These are phyloP conservation scores for Gymnarchus niloticus DNA, from an alignment of 2,113 vertebrate genomes.

Conservation along the genomic window DNA sequence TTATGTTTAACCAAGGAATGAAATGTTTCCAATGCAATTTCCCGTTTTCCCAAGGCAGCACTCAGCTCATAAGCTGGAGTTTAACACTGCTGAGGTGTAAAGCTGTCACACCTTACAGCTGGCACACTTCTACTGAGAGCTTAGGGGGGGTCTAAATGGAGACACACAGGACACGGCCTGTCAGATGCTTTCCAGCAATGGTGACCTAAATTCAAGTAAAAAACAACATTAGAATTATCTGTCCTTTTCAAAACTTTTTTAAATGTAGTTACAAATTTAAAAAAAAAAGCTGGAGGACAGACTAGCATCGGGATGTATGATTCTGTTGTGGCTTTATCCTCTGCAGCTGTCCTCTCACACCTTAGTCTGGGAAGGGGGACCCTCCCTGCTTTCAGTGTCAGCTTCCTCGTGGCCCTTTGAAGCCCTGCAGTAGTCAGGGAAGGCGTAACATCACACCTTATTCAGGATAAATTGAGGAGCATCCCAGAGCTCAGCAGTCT, in stretches of 20 bases:
- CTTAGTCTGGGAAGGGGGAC: conserved; percentile 42
- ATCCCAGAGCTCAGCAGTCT: conserved; percentile 22
- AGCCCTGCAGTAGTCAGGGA: conserved; percentile 51
- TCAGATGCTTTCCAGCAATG: neutral
- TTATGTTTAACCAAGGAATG: neutral
- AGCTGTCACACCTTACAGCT: conserved; percentile 38
- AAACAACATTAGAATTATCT: neutral
- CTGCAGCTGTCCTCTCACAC: conserved; percentile 25
- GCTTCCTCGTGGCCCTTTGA: conserved; percentile 44
- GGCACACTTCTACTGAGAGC: conserved; percentile 22
- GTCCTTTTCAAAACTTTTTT: neutral
- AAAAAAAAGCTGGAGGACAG: neutral
- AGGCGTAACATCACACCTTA: conserved; percentile 56
- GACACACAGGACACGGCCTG: neutral
- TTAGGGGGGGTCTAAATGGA: neutral
- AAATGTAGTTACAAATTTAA: neutral
- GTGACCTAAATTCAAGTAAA: too few species aligned
- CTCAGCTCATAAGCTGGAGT: conserved; percentile 48
- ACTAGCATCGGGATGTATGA: too few species aligned
- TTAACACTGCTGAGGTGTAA: conserved; percentile 51
- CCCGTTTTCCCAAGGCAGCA: conserved; percentile 48
- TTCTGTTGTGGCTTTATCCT: neutral
- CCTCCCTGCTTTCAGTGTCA: conserved; percentile 59
- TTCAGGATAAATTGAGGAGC: conserved; percentile 50
- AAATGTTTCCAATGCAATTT: neutral